Conservation (phyloP, 1,140 invertebrate genomes). For the Glossosoma conforme region DNA sequence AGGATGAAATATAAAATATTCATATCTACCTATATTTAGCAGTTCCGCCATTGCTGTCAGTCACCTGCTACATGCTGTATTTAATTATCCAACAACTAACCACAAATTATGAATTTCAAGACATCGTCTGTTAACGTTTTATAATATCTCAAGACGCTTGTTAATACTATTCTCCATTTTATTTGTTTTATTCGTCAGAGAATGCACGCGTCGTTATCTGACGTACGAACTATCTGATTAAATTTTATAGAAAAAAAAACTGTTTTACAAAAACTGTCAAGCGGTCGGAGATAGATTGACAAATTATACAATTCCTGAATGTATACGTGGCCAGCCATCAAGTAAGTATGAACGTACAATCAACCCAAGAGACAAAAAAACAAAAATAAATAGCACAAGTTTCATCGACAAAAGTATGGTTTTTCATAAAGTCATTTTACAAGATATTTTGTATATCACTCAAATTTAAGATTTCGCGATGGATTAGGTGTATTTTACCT, state of each 20-base stretch:
- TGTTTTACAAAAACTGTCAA: constrained; percentile 27
- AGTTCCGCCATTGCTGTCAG: too few relatives aligned
- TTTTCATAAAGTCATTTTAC: background rate
- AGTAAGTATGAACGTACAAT: constrained; percentile 14
- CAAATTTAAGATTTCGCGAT: background rate
- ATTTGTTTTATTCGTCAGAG: constrained; percentile 6
- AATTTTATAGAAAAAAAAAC: constrained; percentile 6
- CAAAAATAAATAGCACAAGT: background rate
- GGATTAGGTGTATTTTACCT: background rate
- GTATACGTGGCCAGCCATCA: constrained; percentile 14
- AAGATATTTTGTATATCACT: background rate
- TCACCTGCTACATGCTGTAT: constrained; percentile 10
- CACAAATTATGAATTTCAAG: constrained; percentile 20
- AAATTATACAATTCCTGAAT: constrained; percentile 30
- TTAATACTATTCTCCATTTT: background rate
- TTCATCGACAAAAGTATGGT: background rate
- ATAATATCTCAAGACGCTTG: constrained; percentile 6
- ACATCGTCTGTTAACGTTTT: constrained; percentile 15
- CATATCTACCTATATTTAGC: too few relatives aligned
- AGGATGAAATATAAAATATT: too few relatives aligned
- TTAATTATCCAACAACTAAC: constrained; percentile 18
- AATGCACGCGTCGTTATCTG: constrained; percentile 15
- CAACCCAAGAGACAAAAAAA: constrained; percentile 8
- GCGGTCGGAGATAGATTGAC: constrained; percentile 28
- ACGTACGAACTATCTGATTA: constrained; percentile 22